phyloP scores from a whole-genome alignment of 1,140 invertebrate species.

The Druon quercuslanigerum region DNA sequence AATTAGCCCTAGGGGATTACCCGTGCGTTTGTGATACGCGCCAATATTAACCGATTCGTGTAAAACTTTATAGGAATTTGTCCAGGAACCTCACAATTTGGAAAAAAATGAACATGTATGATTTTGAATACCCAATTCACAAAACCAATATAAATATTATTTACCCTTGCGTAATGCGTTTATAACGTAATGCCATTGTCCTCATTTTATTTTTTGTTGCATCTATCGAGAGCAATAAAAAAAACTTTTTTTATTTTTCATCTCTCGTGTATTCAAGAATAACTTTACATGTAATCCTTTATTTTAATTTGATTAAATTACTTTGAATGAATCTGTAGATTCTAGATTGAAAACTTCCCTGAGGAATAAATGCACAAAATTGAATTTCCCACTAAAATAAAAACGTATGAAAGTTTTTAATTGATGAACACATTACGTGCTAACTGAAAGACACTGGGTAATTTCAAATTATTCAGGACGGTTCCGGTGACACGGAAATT shows the following conservation, averaged over 20 bases:
- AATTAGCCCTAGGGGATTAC: too few relatives aligned
- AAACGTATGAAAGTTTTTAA: slow-evolving; percentile 1
- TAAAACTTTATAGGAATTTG: too few relatives aligned
- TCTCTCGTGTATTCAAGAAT: not conserved
- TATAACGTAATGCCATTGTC: too few relatives aligned
- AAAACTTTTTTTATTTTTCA: not conserved
- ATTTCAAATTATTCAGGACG: not conserved
- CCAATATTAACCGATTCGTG: too few relatives aligned
- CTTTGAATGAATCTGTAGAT: not conserved
- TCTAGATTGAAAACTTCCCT: not conserved
- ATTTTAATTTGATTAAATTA: not conserved
- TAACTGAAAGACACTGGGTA: not conserved
- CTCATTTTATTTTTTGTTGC: not conserved
- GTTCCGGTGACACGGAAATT: not conserved
- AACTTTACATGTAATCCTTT: not conserved
- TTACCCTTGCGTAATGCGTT: too few relatives aligned
- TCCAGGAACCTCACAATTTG: too few relatives aligned
- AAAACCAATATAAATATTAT: not conserved
- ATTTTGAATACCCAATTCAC: not conserved
- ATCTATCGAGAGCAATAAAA: not conserved
- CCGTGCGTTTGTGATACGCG: too few relatives aligned
- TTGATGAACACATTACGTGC: not conserved
- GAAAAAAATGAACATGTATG: too few relatives aligned
- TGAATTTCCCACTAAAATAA: not conserved
- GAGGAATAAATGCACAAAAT: not conserved